These are phyloP conservation scores for Eilema sororculum DNA, from an alignment of 2,888 invertebrate species.

Conservation along the genomic window DNA sequence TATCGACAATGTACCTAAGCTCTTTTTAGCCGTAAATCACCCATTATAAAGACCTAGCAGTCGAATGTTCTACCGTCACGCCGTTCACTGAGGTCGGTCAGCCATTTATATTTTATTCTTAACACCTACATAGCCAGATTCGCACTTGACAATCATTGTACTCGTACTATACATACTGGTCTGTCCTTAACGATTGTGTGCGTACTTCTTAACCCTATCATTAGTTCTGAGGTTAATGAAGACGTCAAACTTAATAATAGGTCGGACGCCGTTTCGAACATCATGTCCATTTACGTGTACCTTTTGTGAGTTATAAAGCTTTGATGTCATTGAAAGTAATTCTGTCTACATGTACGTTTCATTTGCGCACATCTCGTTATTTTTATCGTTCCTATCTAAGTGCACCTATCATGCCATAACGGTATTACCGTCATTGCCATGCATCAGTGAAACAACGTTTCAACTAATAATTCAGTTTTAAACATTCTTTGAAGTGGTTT, in stretches of 20 bases:
- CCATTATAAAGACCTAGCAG: no score
- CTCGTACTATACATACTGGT: background rate
- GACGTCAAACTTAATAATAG: conserved; percentile 33
- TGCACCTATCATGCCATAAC: conserved; percentile 22
- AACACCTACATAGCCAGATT: background rate
- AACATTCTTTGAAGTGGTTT: background rate
- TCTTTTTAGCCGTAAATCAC: no score
- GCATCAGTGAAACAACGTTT: background rate
- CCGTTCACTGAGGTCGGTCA: no score
- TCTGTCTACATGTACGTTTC: conserved; percentile 21
- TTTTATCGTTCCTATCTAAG: conserved; percentile 47
- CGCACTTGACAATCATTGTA: background rate
- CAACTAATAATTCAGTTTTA: background rate
- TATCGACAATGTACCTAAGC: no score
- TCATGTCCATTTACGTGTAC: conserved; percentile 26
- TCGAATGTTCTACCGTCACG: no score
- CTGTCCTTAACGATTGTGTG: conserved; percentile 18
- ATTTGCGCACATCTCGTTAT: conserved; percentile 49
- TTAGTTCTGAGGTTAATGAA: conserved; percentile 38
- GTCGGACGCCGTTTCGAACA: conserved; percentile 18
- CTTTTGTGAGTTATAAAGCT: conserved; percentile 25
- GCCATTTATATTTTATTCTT: background rate
- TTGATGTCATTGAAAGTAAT: conserved; percentile 38
- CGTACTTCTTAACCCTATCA: conserved; percentile 21
- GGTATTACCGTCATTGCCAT: background rate